phyloP scores from a whole-genome alignment of 2,888 invertebrate species.

The Lymantria monacha region DNA sequence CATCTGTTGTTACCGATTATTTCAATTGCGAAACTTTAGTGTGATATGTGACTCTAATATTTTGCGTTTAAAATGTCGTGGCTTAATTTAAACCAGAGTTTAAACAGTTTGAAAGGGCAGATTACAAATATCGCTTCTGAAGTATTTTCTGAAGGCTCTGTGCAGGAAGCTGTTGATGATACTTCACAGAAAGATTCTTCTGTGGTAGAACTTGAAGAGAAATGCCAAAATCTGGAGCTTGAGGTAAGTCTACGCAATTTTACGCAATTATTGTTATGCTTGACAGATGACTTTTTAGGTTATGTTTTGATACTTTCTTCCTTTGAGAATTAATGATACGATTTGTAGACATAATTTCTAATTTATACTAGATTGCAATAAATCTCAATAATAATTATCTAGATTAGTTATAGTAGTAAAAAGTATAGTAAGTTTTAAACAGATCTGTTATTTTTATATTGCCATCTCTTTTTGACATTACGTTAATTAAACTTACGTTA shows the following conservation, averaged over 20 bases:
- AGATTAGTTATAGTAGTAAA: constrained; percentile 2
- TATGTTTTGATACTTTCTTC: constrained; percentile 63
- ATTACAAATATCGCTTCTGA: constrained; percentile 94
- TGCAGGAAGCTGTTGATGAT: constrained; percentile 63
- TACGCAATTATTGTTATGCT: constrained; percentile 20
- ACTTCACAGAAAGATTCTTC: constrained; percentile 40
- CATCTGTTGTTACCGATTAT: constrained; percentile 43
- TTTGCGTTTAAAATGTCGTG: constrained; percentile 82
- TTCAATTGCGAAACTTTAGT: constrained; percentile 39
- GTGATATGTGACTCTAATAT: constrained; percentile 58
- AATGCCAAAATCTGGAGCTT: constrained; percentile 82
- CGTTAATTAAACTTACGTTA: constrained; percentile 3
- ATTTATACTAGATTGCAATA: constrained; percentile 15
- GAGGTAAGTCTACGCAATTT: constrained; percentile 75
- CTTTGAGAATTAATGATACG: constrained; percentile 9
- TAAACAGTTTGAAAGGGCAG: constrained; percentile 91
- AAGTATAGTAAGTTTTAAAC: constrained; percentile 15
- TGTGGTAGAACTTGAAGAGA: constrained; percentile 78
- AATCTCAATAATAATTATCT: constrained; percentile 9
- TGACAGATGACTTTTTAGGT: constrained; percentile 66
- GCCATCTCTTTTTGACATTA: constrained; percentile 15
- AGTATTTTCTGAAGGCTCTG: constrained; percentile 89
- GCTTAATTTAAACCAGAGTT: constrained; percentile 85
- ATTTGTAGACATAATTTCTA: constrained; percentile 22
- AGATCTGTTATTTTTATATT: constrained; percentile 18